Percentiles rank a stretch among this genome's conserved stretches.
Conservation (phyloP, 2,888 invertebrate genomes). For the Amblyteles armatorius region DNA sequence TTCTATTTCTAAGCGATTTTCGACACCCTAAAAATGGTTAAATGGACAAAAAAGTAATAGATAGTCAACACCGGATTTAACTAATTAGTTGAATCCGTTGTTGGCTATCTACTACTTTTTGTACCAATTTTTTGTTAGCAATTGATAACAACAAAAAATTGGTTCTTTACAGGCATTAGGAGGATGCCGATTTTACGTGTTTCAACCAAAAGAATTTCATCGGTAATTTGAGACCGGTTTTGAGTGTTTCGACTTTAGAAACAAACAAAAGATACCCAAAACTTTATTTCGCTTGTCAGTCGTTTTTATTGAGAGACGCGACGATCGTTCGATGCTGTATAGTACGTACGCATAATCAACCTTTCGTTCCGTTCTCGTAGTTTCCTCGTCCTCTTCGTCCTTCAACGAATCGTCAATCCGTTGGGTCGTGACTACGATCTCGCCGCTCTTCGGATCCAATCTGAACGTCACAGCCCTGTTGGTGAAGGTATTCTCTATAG, state of each 20-base stretch:
- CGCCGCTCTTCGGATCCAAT: slow-evolving; percentile 69
- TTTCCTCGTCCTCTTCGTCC: slow-evolving; percentile 18
- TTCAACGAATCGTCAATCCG: slow-evolving; percentile 23
- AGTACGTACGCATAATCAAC: slow-evolving; percentile 51
- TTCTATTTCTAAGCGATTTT: too few relatives aligned
- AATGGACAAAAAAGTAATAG: not conserved
- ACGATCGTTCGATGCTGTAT: not conserved
- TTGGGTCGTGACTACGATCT: slow-evolving; percentile 70
- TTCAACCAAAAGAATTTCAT: not conserved
- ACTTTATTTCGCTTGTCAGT: not conserved
- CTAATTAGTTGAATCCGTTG: not conserved
- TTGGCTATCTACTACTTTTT: too few relatives aligned
- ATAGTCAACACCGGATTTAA: not conserved
- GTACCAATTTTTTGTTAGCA: too few relatives aligned
- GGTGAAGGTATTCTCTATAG: slow-evolving; percentile 64
- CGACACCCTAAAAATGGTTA: not conserved
- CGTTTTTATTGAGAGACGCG: not conserved
- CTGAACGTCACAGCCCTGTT: slow-evolving; percentile 69
- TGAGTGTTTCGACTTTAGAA: not conserved
- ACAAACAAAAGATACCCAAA: not conserved
- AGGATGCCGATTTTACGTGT: not conserved
- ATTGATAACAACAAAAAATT: not conserved
- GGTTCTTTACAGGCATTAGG: not conserved
- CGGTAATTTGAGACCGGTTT: not conserved
- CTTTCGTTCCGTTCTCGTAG: slow-evolving; percentile 54